Evolutionary conservation across 2,888 invertebrate species (phyloP).

Genomic region (Chalcosyrphus nemorum): DNA sequence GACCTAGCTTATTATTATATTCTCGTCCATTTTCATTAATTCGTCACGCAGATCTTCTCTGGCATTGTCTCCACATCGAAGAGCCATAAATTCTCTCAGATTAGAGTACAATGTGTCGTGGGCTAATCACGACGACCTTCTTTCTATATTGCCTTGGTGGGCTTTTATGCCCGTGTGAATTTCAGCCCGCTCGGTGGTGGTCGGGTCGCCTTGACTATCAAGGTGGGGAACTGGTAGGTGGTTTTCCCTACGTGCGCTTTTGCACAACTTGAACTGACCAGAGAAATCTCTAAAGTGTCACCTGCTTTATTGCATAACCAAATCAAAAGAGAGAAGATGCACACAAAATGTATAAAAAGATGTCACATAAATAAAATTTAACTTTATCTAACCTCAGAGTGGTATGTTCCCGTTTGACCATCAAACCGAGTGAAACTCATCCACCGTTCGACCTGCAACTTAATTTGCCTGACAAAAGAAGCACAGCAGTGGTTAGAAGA

Average conservation of each 20-base stretch:
- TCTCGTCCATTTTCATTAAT: neutral
- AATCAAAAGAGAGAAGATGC: constrained; percentile 1
- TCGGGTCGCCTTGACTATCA: neutral
- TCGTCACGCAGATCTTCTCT: neutral
- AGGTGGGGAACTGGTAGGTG: neutral
- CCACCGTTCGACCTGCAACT: constrained; percentile 59
- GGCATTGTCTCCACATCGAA: neutral
- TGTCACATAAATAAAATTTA: constrained; percentile 68
- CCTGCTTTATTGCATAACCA: constrained; percentile 20
- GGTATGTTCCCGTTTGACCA: constrained; percentile 34
- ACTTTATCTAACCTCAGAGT: constrained; percentile 46
- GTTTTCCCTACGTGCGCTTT: neutral
- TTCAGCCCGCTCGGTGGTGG: neutral
- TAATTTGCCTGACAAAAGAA: constrained; percentile 66
- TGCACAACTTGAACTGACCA: neutral
- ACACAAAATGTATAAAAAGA: constrained; percentile 4
- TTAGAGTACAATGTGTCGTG: neutral
- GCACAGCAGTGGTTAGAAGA: no score
- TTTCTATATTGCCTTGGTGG: neutral
- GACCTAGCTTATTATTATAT: neutral
- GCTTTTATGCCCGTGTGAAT: neutral
- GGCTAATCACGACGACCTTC: neutral
- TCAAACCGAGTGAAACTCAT: constrained; percentile 60
- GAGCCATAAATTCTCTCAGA: neutral
- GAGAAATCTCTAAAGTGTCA: neutral